These are phyloP conservation scores for Chelonoidis abingdonii DNA, from an alignment of 2,113 vertebrate genomes.

Conservation along the genomic window DNA sequence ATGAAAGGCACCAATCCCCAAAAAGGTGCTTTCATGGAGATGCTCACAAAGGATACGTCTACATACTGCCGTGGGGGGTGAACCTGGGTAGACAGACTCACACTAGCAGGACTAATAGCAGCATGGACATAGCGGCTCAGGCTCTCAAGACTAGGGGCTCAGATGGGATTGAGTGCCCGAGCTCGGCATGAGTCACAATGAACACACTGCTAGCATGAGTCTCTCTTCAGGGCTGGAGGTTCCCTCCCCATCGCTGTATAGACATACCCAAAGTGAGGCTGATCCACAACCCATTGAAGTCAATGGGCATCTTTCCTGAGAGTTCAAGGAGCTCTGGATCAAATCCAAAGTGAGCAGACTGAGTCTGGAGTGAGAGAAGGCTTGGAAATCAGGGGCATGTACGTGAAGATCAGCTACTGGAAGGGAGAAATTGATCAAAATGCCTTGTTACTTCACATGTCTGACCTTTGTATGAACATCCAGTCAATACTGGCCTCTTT, in stretches of 20 bases:
- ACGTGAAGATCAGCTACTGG: background rate
- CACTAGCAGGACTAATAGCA: background rate
- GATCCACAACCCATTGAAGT: background rate
- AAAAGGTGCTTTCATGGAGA: background rate
- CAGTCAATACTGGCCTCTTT: rapidly evolving
- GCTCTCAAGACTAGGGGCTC: no score
- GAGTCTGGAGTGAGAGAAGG: rapidly evolving
- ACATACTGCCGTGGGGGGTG: no score
- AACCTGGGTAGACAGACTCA: background rate
- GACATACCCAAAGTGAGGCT: background rate
- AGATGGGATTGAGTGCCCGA: background rate
- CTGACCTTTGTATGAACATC: rapidly evolving
- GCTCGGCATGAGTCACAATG: no score
- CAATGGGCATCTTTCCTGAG: background rate
- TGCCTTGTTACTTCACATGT: rapidly evolving
- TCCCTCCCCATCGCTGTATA: background rate
- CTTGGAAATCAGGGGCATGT: rapidly evolving
- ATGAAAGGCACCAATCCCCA: rapidly evolving
- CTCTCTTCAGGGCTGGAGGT: background rate
- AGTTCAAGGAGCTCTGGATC: background rate
- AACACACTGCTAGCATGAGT: background rate
- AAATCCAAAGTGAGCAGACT: background rate
- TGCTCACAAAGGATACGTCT: background rate
- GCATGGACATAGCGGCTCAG: background rate
- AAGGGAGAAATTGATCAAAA: rapidly evolving